Evolutionary conservation across 2,888 invertebrate genomes (phyloP).

Genomic region (Synanthedon andrenaeformis): DNA sequence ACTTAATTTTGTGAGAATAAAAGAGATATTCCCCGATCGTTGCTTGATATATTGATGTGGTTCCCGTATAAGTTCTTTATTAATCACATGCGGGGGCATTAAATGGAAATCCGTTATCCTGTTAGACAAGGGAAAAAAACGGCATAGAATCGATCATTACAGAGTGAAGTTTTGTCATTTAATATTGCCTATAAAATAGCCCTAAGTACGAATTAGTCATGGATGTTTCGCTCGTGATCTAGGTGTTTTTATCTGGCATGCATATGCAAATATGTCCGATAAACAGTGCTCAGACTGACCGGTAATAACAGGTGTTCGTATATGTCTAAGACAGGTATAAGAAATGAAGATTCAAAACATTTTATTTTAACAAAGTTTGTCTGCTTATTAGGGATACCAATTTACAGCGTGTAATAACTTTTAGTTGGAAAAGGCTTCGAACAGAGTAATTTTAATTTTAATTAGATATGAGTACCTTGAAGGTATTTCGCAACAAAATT

Average conservation of each 20-base stretch:
- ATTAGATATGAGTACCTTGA: no score
- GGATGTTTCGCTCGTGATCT: conserved; percentile 37
- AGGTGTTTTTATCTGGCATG: conserved; percentile 36
- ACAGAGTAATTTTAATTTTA: background rate
- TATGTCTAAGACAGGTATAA: conserved; percentile 14
- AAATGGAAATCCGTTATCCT: conserved; percentile 3
- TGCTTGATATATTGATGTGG: conserved; percentile 47
- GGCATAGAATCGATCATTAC: conserved; percentile 3
- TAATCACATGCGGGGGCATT: conserved; percentile 10
- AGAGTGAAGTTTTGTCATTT: conserved; percentile 4
- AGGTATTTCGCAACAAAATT: no score
- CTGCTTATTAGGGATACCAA: conserved; percentile 9
- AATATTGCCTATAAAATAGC: background rate
- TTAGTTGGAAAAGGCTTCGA: conserved; percentile 3
- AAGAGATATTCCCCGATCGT: conserved; percentile 42
- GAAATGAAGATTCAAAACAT: conserved; percentile 12
- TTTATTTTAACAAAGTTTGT: conserved; percentile 12
- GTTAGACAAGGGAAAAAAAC: conserved; percentile 3
- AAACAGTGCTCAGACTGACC: conserved; percentile 24
- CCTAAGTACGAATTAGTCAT: conserved; percentile 30
- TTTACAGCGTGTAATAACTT: conserved; percentile 9
- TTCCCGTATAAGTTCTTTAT: conserved; percentile 22
- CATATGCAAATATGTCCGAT: conserved; percentile 45
- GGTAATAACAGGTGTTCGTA: conserved; percentile 29
- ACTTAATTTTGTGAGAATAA: conserved; percentile 64